A percentile compares a stretch with the other conserved stretches of the same genome.
Conservation (phyloP, 2,888 invertebrate genomes). For the Drosophila seclusa region DNA sequence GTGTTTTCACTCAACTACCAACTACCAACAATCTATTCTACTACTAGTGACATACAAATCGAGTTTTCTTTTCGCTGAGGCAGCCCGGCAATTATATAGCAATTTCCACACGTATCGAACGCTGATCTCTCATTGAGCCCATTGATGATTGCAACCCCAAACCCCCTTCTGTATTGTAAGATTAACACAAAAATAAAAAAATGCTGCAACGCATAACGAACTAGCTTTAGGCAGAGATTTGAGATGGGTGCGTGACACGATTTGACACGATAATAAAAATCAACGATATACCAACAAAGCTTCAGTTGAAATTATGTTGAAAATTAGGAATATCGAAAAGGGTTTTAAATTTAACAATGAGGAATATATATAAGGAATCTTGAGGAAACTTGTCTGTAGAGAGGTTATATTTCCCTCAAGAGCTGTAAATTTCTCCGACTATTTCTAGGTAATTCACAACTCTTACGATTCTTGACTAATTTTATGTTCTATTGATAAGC, state of each 20-base stretch:
- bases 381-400: neutral
- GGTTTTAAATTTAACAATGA: neutral
- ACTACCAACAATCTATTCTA: constrained; percentile 4
- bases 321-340: neutral
- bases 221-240: constrained; percentile 17
- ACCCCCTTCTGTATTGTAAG: constrained; percentile 36
- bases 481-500: neutral
- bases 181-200: constrained; percentile 45
- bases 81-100: constrained; percentile 75
- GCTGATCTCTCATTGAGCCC: constrained; percentile 73
- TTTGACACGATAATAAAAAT: neutral
- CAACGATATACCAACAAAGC: no score
- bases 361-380: neutral
- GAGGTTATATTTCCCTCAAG: neutral
- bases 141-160: neutral
- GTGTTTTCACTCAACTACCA: constrained; percentile 59
- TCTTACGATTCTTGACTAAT: neutral
- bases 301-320: neutral
- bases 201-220: constrained; percentile 25
- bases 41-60: constrained; percentile 58
- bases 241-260: constrained; percentile 6
- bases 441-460: neutral
- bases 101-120: constrained; percentile 80
- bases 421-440: neutral
- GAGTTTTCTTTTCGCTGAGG: constrained; percentile 63